Evolutionary conservation across 2,888 invertebrate genomes (phyloP), one percentile per base, ranked within the genome.

Genomic region (Papilio protenor): DNA sequence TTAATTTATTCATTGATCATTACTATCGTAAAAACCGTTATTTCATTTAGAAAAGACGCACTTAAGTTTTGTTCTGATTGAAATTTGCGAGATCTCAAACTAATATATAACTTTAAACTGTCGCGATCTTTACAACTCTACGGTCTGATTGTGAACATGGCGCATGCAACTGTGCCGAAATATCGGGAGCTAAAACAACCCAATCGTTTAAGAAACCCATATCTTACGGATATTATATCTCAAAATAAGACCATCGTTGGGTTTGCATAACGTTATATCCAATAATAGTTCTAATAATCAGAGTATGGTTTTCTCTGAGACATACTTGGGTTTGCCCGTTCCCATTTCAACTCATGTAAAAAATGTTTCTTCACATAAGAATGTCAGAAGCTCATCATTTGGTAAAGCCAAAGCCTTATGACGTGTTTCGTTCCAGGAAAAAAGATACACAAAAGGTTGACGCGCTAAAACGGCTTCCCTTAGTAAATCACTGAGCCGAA

Each of bases 391-490:
- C 64, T 66, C 40, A 40, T 64, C 16, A 8, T 40, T 66, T 66
- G 72, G 52, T 71, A 52, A 71, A 52, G 27, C 47, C 71, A 52
- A 47, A 23, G 12, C 27, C 47, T 23, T 16, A 71, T 23, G 71
- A 71, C 14, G 27, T 52, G 23, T 49, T 52, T 71, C 52, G 40
- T 69, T 45, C 18, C 27, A 71, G 71, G 52, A 71, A 71, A 69
- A 61, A 69, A 8, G 71, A n/a, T n/a, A 76, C 12, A 61, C 71
- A 76, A 59, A 77, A 75, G 74, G 77, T 71, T 47, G 73, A 0
- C 52, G 73, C 18, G 69, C 73, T 49, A 21, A 59, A 77, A 77
- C 59, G 70, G 70, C 57, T 70, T 77, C 70, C 70, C 21, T 70
- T 71, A 52, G 59, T 77, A 70, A 69, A 74, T 59, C 77, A 72